phyloP scores from a whole-genome alignment of 2,113 vertebrate genomes.

The Ictalurus furcatus region DNA sequence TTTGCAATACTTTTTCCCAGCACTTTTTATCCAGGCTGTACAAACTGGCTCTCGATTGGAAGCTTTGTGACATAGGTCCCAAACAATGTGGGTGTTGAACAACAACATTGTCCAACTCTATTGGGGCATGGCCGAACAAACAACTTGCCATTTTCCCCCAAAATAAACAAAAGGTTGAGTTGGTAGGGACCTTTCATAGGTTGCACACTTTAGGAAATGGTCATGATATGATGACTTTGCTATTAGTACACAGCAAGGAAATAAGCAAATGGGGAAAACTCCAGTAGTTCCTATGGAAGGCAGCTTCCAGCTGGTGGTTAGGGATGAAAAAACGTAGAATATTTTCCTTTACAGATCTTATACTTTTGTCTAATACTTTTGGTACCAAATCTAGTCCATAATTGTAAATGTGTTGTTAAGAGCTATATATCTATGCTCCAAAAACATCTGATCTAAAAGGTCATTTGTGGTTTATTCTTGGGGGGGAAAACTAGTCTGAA shows the following conservation, averaged over 20 bases:
- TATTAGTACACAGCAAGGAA: neutral
- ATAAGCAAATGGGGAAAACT: neutral
- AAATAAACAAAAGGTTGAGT: neutral
- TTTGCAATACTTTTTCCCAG: too few relatives aligned
- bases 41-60: neutral
- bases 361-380: neutral
- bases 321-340: neutral
- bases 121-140: neutral
- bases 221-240: neutral
- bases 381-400: neutral
- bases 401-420: constrained; percentile 26
- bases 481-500: constrained; percentile 45
- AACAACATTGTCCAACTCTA: neutral
- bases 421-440: constrained; percentile 39
- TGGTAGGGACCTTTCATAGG: neutral
- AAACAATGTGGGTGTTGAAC: neutral
- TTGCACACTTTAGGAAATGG: neutral
- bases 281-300: neutral
- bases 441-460: constrained; percentile 47
- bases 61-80: neutral
- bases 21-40: neutral
- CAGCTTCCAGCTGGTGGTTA: neutral
- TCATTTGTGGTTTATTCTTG: constrained; percentile 42
- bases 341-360: neutral
- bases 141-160: neutral